Conservation (phyloP, 2,113 vertebrate species). For the Burhinus oedicnemus region DNA sequence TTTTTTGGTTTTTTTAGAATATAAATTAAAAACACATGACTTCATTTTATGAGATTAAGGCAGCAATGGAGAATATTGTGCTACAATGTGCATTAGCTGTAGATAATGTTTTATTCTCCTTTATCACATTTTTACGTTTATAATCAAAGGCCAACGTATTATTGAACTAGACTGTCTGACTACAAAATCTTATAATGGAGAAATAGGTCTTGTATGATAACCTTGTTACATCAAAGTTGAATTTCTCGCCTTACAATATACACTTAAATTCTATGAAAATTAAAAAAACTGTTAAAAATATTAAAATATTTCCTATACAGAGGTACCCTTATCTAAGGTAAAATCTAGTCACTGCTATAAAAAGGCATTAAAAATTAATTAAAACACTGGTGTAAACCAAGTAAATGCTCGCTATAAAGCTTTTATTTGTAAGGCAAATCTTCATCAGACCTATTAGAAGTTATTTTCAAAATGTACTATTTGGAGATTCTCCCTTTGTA, state of each 20-base stretch:
- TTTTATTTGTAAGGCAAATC: constrained; percentile 50
- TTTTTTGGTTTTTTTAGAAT: background rate
- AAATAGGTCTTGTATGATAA: background rate
- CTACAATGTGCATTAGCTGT: constrained; percentile 29
- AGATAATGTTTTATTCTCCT: constrained; percentile 16
- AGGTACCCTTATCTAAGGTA: constrained; percentile 35
- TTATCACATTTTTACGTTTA: background rate
- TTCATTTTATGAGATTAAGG: constrained; percentile 61
- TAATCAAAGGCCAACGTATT: constrained; percentile 34
- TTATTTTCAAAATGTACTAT: background rate
- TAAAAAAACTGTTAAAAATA: constrained; percentile 65
- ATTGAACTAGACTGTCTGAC: constrained; percentile 10
- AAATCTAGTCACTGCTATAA: constrained; percentile 52
- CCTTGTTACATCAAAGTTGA: background rate
- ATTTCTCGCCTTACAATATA: constrained; percentile 29
- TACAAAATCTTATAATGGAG: constrained; percentile 7
- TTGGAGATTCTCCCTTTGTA: background rate
- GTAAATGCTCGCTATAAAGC: background rate
- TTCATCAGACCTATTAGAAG: constrained; percentile 14
- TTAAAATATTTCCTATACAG: constrained; percentile 64
- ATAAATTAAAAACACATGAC: background rate
- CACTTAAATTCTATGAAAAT: constrained; percentile 48
- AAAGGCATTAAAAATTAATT: constrained; percentile 67
- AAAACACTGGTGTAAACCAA: constrained; percentile 42
- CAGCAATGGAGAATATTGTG: constrained; percentile 61